phyloP scores from a whole-genome alignment of 1,140 invertebrate genomes.

The Hesperophylax magnus region DNA sequence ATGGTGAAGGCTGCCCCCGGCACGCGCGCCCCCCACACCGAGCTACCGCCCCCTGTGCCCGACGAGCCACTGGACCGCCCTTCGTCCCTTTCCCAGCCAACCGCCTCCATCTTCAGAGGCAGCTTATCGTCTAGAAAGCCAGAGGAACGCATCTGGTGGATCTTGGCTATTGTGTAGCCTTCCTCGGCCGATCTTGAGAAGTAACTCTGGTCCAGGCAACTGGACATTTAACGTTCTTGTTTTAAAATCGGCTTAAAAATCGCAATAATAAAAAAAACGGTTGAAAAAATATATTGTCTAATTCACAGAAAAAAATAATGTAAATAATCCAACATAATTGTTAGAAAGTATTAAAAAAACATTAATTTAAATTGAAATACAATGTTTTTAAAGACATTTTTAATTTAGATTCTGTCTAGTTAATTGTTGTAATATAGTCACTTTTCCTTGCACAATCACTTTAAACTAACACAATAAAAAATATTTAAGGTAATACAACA shows the following conservation, averaged over 20 bases:
- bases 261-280: no score
- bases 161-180: not conserved
- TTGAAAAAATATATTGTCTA: no score
- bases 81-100: slow-evolving; percentile 46
- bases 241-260: no score
- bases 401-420: no score
- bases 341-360: no score
- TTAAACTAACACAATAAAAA: not conserved
- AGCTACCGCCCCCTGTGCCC: slow-evolving; percentile 64
- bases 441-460: no score
- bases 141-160: slow-evolving; percentile 34
- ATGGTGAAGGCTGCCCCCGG: slow-evolving; percentile 78
- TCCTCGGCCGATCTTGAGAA: not conserved
- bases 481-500: not conserved
- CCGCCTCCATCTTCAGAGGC: slow-evolving; percentile 28
- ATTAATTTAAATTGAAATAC: no score
- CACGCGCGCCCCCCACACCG: slow-evolving; percentile 70
- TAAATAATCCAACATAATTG: no score
- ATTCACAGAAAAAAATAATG: no score
- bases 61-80: slow-evolving; percentile 60
- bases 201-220: slow-evolving; percentile 10
- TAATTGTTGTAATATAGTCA: no score
- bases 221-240: slow-evolving; percentile 18
- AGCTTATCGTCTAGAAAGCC: slow-evolving; percentile 24
- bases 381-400: no score